Evolutionary conservation across 2,797 vertebrate species (phyloP).

Genomic region (Poeciliopsis gracilis): DNA sequence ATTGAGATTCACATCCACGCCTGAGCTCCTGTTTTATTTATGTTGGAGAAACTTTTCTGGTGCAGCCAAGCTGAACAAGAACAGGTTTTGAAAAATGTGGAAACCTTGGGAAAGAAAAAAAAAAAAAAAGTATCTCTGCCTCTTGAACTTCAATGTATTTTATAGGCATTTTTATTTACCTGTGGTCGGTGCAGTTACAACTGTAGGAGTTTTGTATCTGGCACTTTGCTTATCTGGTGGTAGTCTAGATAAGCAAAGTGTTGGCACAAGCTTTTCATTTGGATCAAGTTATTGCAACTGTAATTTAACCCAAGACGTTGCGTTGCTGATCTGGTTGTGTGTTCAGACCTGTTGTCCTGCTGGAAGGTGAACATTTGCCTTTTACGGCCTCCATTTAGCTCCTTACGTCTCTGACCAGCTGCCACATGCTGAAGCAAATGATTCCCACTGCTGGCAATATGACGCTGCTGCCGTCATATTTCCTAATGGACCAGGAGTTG

Average conservation of each 20-base stretch:
- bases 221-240: background rate
- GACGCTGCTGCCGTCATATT: background rate
- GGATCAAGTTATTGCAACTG: background rate
- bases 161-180: background rate
- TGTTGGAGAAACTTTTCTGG: background rate
- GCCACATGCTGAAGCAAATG: background rate
- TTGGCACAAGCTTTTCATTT: background rate
- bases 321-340: background rate
- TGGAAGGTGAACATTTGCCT: background rate
- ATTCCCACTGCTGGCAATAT: background rate
- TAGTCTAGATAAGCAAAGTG: background rate
- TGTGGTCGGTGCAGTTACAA: background rate
- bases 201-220: background rate
- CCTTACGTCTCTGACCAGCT: no score
- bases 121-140: background rate
- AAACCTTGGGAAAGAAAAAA: background rate
- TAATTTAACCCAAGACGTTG: background rate
- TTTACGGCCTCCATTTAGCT: background rate
- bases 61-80: background rate
- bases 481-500: background rate
- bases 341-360: background rate
- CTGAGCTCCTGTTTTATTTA: background rate
- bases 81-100: background rate
- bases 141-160: conserved; percentile 2
- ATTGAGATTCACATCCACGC: background rate